phyloP scores from a whole-genome alignment of 1,140 invertebrate genomes.

The Bicyclus anynana region DNA sequence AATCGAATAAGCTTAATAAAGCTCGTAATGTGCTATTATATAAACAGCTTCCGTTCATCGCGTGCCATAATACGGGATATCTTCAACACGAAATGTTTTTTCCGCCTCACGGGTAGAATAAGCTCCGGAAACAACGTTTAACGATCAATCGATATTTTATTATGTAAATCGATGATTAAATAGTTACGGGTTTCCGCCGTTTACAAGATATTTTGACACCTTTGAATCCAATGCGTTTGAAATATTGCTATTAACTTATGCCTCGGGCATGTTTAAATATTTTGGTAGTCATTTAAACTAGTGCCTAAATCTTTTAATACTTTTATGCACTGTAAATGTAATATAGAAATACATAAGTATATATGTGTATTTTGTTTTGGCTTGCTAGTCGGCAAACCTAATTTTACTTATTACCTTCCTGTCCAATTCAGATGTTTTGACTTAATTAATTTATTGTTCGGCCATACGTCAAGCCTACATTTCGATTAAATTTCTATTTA shows the following conservation, averaged over 20 bases:
- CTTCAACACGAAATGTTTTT: slow-evolving; percentile 44
- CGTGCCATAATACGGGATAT: slow-evolving; percentile 33
- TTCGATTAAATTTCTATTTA: too few species aligned
- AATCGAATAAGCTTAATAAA: too few species aligned
- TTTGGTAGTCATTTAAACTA: not conserved
- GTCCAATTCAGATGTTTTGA: too few species aligned
- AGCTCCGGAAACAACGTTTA: slow-evolving; percentile 33
- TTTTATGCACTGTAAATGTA: too few species aligned
- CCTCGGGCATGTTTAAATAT: not conserved
- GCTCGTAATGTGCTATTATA: slow-evolving; percentile 9
- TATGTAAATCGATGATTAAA: slow-evolving; percentile 32
- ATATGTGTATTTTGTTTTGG: too few species aligned
- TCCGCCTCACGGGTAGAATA: slow-evolving; percentile 30
- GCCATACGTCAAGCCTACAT: too few species aligned
- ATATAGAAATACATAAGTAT: too few species aligned
- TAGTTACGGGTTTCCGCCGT: slow-evolving; percentile 35
- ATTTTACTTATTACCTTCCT: too few species aligned
- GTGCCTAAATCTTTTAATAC: too few species aligned
- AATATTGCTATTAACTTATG: slow-evolving; percentile 1
- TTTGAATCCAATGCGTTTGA: slow-evolving; percentile 9
- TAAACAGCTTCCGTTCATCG: slow-evolving; percentile 38
- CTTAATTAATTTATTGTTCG: too few species aligned
- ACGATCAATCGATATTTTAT: slow-evolving; percentile 11
- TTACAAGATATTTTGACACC: slow-evolving; percentile 29
- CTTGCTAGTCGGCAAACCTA: too few species aligned